Evolutionary conservation across 2,888 invertebrate genomes (phyloP), one percentile per base, ranked within the genome.

Genomic region (Exephanes ischioxanthus): DNA sequence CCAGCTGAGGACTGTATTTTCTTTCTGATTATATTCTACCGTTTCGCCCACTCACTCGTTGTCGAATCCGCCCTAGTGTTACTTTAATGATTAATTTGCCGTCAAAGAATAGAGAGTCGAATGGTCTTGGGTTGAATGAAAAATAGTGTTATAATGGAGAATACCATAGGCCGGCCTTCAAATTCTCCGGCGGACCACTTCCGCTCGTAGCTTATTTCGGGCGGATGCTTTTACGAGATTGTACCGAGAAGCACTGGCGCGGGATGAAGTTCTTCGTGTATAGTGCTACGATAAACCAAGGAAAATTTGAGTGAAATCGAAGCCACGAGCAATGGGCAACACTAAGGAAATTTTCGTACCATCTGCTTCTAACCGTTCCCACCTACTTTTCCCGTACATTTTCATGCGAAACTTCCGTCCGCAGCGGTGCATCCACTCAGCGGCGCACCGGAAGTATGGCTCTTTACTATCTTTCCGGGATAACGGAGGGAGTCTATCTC

Each of bases 181-280:
- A 6, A 19, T 66, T 51, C 37, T n/a, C 3, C 11, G 53, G 7
- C 7, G 48, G 33, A 33, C 37, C 19, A 22, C 53, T 19, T 33
- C 5, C n/a, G 0, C 19, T 14, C 26, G n/a, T 16, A n/a, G 19
- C 53, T 72, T 55, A 14, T 68, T 19, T 33, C 14, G 45, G n/a
- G 30, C n/a, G 30, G 45, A 68, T 45, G 41, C 68, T 78, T 78
- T 67, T 58, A 78, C 58, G 67, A 55, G 68, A 78, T 78, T 68
- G 45, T 33, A 70, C 58, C 58, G 51, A n/a, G 22, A 72, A 37
- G 33, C 67, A 19, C 71, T 26, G 68, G 19, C 19, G 33, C 9
- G 14, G 61, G 41, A 45, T 55, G 19, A 78, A 61, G 61, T 48
- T 37, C 33, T 2, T 19, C 0, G 22, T 19, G 37, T 55, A 58